These are phyloP conservation scores for Drosophila cognata DNA, from an alignment of 2,888 invertebrate species.

Conservation along the genomic window DNA sequence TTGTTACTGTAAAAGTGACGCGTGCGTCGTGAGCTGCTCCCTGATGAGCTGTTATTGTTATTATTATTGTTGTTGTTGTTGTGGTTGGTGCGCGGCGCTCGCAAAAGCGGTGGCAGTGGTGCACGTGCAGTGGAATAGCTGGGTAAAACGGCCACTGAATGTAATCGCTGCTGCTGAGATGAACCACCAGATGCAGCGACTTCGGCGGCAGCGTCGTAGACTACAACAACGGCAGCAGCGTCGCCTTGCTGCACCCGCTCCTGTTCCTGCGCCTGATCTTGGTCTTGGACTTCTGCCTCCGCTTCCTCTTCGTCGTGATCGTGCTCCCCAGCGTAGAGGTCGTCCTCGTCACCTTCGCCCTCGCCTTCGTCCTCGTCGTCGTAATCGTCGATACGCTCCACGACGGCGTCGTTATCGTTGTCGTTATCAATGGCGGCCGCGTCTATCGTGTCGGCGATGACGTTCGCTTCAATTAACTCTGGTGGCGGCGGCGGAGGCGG, in stretches of 20 bases:
- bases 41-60: slow-evolving; percentile 29
- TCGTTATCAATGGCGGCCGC: slow-evolving; percentile 58
- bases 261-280: slow-evolving; percentile 28
- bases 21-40: slow-evolving; percentile 57
- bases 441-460: slow-evolving; percentile 73
- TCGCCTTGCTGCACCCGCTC: slow-evolving; percentile 7
- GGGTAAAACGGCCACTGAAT: slow-evolving; percentile 70
- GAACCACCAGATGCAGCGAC: slow-evolving; percentile 10
- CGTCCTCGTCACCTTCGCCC: slow-evolving; percentile 56
- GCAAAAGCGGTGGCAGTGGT: slow-evolving; percentile 62
- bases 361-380: slow-evolving; percentile 68
- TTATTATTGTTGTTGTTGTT: slow-evolving; percentile 31
- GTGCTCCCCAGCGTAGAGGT: slow-evolving; percentile 33
- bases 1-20: slow-evolving; percentile 70
- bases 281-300: slow-evolving; percentile 5
- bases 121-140: slow-evolving; percentile 57
- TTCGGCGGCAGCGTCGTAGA: slow-evolving; percentile 19
- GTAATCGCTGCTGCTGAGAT: slow-evolving; percentile 47
- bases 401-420: slow-evolving; percentile 64
- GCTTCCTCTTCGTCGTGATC: slow-evolving; percentile 28
- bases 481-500: slow-evolving; percentile 20
- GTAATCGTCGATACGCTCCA: slow-evolving; percentile 77
- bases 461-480: slow-evolving; percentile 55
- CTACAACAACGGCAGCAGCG: slow-evolving; percentile 22
- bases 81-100: slow-evolving; percentile 50